phyloP scores from a whole-genome alignment of 1,140 invertebrate genomes.

The Bombus balteatus region DNA sequence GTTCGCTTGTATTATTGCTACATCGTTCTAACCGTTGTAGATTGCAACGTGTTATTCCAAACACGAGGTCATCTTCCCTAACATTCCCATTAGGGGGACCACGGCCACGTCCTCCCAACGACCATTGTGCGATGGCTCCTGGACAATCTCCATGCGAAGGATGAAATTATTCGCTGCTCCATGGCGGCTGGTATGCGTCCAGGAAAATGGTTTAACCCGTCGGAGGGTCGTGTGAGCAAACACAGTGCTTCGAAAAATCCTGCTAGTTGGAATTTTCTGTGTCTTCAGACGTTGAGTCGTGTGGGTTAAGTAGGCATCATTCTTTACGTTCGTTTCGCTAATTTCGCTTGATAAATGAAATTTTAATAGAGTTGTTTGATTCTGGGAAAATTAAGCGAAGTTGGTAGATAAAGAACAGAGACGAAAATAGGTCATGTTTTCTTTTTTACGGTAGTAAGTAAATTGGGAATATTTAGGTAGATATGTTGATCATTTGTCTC shows the following conservation, averaged over 20 bases:
- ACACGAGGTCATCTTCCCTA: constrained; percentile 26
- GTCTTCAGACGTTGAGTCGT: not conserved
- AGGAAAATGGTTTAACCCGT: not conserved
- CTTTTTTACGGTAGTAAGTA: not conserved
- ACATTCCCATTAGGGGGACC: constrained; percentile 32
- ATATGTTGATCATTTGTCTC: not conserved
- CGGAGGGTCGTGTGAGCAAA: not conserved
- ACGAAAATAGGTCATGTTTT: not conserved
- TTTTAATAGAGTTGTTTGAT: not conserved
- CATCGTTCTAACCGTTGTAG: not conserved
- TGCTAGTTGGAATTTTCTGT: not conserved
- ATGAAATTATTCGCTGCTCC: constrained; percentile 32
- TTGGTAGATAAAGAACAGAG: not conserved
- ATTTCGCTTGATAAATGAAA: not conserved
- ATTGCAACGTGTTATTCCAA: constrained; percentile 25
- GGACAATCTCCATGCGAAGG: not conserved
- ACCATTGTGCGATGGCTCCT: not conserved
- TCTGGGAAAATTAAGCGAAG: not conserved
- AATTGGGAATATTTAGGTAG: not conserved
- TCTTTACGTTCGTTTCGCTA: not conserved
- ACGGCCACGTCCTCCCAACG: not conserved
- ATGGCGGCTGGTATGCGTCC: not conserved
- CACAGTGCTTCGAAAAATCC: not conserved
- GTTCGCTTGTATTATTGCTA: constrained; percentile 3
- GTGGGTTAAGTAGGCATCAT: not conserved